Percentiles rank a stretch among this genome's conserved stretches.
Conservation (phyloP, 1,140 invertebrate species). For the Centruroides vittatus region DNA sequence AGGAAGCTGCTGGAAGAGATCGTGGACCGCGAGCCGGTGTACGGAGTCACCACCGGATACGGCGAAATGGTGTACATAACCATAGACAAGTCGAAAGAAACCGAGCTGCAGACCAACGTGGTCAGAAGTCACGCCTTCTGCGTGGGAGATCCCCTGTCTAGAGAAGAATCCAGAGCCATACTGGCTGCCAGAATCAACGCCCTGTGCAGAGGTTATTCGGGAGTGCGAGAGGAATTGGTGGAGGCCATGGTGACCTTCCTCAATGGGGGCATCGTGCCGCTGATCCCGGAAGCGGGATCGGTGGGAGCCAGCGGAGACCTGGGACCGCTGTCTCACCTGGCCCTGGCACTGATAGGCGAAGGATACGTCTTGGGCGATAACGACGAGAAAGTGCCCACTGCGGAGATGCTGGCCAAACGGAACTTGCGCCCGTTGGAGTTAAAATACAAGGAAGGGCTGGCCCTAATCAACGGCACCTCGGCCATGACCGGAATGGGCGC, state of each 20-base stretch:
- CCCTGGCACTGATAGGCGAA: background rate
- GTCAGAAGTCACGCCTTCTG: background rate
- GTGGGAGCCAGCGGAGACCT: background rate
- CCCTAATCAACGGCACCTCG: background rate
- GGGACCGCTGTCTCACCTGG: background rate
- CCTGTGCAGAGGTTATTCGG: background rate
- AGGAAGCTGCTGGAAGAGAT: background rate
- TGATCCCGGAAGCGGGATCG: background rate
- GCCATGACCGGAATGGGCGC: background rate
- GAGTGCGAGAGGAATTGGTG: background rate
- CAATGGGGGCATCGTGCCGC: background rate
- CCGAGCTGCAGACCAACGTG: background rate
- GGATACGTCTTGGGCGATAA: background rate
- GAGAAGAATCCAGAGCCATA: background rate
- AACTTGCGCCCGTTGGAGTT: background rate
- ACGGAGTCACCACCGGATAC: background rate
- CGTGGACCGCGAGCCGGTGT: background rate
- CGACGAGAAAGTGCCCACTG: background rate
- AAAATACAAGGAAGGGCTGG: background rate
- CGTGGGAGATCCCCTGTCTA: background rate
- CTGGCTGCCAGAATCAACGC: background rate
- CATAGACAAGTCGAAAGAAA: background rate
- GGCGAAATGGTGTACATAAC: background rate
- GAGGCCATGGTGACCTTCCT: background rate
- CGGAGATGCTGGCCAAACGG: background rate